Evolutionary conservation across 2,888 invertebrate species (phyloP), one percentile per base, ranked within the genome.

Genomic region (Eupeodes luniger): DNA sequence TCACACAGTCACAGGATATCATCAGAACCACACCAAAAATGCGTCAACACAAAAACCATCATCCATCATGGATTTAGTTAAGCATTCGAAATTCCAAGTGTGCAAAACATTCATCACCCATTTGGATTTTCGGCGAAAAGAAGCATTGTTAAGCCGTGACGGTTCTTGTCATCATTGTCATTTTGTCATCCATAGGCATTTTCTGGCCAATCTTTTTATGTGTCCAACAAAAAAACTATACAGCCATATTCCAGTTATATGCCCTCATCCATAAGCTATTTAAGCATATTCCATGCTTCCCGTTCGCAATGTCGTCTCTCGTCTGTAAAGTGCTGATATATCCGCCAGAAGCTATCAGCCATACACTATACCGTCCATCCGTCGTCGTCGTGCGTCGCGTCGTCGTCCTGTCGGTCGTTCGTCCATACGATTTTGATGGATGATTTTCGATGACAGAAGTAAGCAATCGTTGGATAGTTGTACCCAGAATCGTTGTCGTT

Each of bases 31-130:
- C 74, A 69, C 74, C 75, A 47, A 80, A 79, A 34, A 67, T 36
- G 51, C 62, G 79, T 86, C 82, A 86, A 82, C 86, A 82, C 79
- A 74, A 83, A 69, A 77, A 80, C 83, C 87, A 83, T 83, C 87
- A 87, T 87, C 87, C 83, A 84, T 87, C 87, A 87, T 62, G 76
- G 82, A 87, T 83, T 87, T 87, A 83, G 80, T 84, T 83, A 72
- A 87, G 83, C 83, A 80, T 84, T 83, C 66, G 61, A 78, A 75
- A 78, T 82, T 82, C 67, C 64, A 79, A 80, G 61, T 67, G 83
- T 77, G 74, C 87, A 77, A 70, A 84, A 81, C 83, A 87, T 87
- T 87, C 84, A 84, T 87, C 87, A 80, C 72, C 77, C 78, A 78
- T 74, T 49, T 44, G 70, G 40, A 55, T 44, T 55, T 19, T 70